Percentiles rank a stretch among this genome's conserved stretches.
phyloP scores from a whole-genome alignment of 2,113 vertebrate species.

The Anolis sagrei region DNA sequence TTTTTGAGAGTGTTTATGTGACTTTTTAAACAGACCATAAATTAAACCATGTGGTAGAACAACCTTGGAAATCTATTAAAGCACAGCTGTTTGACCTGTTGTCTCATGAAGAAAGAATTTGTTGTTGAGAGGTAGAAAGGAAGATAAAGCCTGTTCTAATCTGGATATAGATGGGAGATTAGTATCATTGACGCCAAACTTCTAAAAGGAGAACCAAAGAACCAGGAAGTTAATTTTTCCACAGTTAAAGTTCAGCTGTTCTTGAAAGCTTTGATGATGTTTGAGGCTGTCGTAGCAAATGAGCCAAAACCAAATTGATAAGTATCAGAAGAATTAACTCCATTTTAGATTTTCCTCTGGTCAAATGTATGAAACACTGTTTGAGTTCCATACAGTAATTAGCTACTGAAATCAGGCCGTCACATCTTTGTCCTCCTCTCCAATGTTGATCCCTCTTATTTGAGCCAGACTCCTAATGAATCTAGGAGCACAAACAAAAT shows the following conservation, averaged over 20 bases:
- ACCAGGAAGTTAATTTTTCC: conserved; percentile 25
- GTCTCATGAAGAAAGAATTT: conserved; percentile 9
- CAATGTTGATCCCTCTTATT: conserved; percentile 32
- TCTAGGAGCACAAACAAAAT: background rate
- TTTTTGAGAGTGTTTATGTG: background rate
- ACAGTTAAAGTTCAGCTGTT: conserved; percentile 32
- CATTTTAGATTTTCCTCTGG: background rate
- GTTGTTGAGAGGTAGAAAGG: background rate
- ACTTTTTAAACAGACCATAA: conserved; percentile 13
- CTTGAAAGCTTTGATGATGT: conserved; percentile 38
- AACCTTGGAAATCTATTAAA: conserved; percentile 10
- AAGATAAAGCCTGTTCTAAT: conserved; percentile 14
- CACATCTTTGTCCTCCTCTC: conserved; percentile 31
- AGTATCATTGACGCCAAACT: conserved; percentile 5
- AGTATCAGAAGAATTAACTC: conserved; percentile 8
- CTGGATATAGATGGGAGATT: conserved; percentile 6
- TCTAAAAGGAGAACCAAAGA: conserved; percentile 17
- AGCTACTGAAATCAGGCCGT: background rate
- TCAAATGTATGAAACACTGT: conserved; percentile 50
- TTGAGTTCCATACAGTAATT: conserved; percentile 20
- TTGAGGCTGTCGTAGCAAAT: conserved; percentile 32
- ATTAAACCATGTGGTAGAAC: background rate
- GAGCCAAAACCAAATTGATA: conserved; percentile 36
- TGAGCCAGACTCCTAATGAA: conserved; percentile 33
- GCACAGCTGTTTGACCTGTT: background rate